Percentiles rank a stretch among this genome's conserved stretches.
Conservation (phyloP, 2,113 vertebrate species). For the Heloderma charlesbogerti region DNA sequence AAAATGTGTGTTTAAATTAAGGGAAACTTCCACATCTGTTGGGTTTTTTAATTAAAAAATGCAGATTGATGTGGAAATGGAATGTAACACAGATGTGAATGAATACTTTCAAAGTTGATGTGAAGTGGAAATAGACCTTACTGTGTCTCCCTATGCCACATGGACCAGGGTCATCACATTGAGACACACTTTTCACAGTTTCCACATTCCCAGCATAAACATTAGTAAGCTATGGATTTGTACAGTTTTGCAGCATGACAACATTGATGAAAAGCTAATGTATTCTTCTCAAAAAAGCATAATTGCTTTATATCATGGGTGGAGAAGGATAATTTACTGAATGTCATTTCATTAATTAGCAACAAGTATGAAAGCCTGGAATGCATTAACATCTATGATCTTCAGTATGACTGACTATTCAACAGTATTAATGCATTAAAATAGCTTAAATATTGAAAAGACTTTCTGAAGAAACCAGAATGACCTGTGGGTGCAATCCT, state of each 20-base stretch:
- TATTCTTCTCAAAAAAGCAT: not conserved
- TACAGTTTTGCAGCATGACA: not conserved
- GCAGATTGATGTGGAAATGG: not conserved
- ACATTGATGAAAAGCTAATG: not conserved
- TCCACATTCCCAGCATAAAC: not conserved
- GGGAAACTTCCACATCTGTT: no score
- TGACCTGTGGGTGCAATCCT: not conserved
- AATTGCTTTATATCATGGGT: conserved; percentile 13
- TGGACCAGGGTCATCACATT: not conserved
- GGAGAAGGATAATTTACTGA: not conserved
- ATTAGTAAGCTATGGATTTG: not conserved
- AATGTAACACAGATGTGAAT: not conserved
- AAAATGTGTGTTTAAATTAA: no score
- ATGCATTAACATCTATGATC: not conserved
- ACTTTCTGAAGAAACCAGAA: not conserved
- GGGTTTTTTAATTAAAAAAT: no score
- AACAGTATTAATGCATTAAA: not conserved
- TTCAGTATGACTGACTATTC: not conserved
- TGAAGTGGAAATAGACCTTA: not conserved
- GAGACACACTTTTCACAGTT: no score
- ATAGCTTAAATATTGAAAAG: not conserved
- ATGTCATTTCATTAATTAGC: conserved; percentile 5
- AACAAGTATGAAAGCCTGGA: not conserved
- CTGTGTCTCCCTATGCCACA: not conserved
- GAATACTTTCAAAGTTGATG: not conserved